Conservation (phyloP, 2,888 invertebrate genomes). For the Argyresthia albistria region DNA sequence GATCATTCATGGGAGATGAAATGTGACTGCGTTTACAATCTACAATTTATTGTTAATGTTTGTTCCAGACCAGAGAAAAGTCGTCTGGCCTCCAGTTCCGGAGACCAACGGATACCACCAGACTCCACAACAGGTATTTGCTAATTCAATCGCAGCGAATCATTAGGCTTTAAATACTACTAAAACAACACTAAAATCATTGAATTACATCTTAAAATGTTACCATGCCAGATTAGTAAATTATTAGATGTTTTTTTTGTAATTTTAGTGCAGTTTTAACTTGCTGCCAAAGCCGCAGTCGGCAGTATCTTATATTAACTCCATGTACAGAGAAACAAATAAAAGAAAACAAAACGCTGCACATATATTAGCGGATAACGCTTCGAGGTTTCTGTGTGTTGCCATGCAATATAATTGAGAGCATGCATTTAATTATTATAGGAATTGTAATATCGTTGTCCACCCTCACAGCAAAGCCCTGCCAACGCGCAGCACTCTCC, state of each 20-base stretch:
- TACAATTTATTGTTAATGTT: slow-evolving; percentile 12
- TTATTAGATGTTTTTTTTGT: too few relatives aligned
- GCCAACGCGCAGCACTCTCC: slow-evolving; percentile 63
- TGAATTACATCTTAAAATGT: too few relatives aligned
- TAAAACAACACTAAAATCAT: too few relatives aligned
- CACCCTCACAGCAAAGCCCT: slow-evolving; percentile 46
- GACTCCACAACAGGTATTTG: slow-evolving; percentile 64
- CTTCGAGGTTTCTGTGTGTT: slow-evolving; percentile 30
- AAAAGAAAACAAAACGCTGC: slow-evolving; percentile 27
- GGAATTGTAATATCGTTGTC: background rate
- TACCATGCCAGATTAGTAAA: too few relatives aligned
- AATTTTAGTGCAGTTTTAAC: too few relatives aligned
- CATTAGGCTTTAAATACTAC: too few relatives aligned
- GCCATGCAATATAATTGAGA: background rate
- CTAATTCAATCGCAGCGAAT: too few relatives aligned
- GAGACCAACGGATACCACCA: slow-evolving; percentile 76
- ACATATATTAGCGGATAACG: slow-evolving; percentile 36
- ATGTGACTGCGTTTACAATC: too few relatives aligned
- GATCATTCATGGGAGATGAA: too few relatives aligned
- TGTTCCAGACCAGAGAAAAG: slow-evolving; percentile 84
- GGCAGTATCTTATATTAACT: too few relatives aligned
- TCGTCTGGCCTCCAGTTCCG: slow-evolving; percentile 89
- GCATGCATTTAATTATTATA: background rate
- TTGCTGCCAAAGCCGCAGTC: too few relatives aligned
- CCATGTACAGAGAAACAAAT: too few relatives aligned